Evolutionary conservation across 1,140 invertebrate species (phyloP).

Genomic region (Tigriopus japonicus): DNA sequence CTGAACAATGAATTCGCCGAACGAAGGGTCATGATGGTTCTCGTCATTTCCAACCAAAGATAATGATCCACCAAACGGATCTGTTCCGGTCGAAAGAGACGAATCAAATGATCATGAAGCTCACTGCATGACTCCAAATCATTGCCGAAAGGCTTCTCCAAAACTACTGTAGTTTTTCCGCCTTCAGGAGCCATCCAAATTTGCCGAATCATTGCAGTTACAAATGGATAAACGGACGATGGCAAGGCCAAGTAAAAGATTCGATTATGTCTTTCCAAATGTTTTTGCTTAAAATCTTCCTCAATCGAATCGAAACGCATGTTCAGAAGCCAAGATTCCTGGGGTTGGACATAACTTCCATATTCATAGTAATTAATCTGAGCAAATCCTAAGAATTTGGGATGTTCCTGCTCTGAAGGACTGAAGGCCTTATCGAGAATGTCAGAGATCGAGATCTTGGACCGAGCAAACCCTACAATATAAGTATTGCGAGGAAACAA

Average conservation of each 20-base stretch:
- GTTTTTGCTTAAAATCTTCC: no score
- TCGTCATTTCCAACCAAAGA: slow-evolving; percentile 98
- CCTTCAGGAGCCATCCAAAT: slow-evolving; percentile 27
- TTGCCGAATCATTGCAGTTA: slow-evolving; percentile 61
- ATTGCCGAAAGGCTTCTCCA: slow-evolving; percentile 96
- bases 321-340: no score
- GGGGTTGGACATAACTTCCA: no score
- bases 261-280: slow-evolving; percentile 32
- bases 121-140: slow-evolving; percentile 65
- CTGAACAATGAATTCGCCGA: slow-evolving; percentile 75
- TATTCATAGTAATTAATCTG: no score
- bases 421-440: no score
- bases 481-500: no score
- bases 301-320: no score
- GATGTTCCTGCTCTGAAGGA: no score
- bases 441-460: no score
- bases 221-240: slow-evolving; percentile 75
- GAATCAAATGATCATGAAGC: slow-evolving; percentile 60
- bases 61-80: slow-evolving; percentile 83
- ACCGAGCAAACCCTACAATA: no score
- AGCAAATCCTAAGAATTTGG: no score
- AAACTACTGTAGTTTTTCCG: slow-evolving; percentile 86
- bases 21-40: slow-evolving; percentile 86
- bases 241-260: slow-evolving; percentile 94
- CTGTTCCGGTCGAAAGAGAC: no score